Evolutionary conservation across 2,113 vertebrate genomes (phyloP).

Genomic region (Cephalopholis sonnerati): DNA sequence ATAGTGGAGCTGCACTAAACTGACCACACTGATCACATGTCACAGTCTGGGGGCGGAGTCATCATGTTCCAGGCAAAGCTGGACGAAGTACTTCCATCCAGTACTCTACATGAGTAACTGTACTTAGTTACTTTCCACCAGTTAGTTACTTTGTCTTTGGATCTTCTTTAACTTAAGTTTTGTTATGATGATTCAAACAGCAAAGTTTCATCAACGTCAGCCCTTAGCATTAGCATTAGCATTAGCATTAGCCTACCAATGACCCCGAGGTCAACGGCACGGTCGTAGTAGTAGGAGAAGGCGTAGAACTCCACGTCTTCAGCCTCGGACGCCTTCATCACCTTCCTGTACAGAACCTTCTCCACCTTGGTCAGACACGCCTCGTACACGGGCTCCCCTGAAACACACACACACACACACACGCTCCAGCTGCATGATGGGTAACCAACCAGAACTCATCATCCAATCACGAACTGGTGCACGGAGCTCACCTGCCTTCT

Average conservation of each 20-base stretch:
- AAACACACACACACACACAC: constrained; percentile 42
- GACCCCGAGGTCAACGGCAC: constrained; percentile 87
- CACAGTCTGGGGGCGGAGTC: too few relatives aligned
- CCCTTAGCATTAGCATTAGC: too few relatives aligned
- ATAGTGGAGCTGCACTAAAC: too few relatives aligned
- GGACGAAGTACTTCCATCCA: too few relatives aligned
- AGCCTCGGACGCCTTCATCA: constrained; percentile 84
- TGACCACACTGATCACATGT: too few relatives aligned
- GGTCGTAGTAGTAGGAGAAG: constrained; percentile 95
- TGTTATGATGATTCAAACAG: too few relatives aligned
- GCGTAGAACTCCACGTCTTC: constrained; percentile 90
- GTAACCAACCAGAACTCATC: neutral
- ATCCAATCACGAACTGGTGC: neutral
- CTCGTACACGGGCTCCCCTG: constrained; percentile 86
- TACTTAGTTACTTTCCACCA: too few relatives aligned
- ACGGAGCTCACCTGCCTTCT: constrained; percentile 87
- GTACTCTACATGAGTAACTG: too few relatives aligned
- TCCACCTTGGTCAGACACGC: constrained; percentile 88
- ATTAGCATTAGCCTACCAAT: constrained; percentile 83
- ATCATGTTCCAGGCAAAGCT: too few relatives aligned
- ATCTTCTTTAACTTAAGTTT: too few relatives aligned
- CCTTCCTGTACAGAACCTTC: constrained; percentile 87
- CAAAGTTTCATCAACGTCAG: too few relatives aligned
- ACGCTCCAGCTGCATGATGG: constrained; percentile 13
- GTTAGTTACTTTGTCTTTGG: too few relatives aligned